phyloP scores from a whole-genome alignment of 1,140 invertebrate genomes.

The Drosophila pseudoananassae region DNA sequence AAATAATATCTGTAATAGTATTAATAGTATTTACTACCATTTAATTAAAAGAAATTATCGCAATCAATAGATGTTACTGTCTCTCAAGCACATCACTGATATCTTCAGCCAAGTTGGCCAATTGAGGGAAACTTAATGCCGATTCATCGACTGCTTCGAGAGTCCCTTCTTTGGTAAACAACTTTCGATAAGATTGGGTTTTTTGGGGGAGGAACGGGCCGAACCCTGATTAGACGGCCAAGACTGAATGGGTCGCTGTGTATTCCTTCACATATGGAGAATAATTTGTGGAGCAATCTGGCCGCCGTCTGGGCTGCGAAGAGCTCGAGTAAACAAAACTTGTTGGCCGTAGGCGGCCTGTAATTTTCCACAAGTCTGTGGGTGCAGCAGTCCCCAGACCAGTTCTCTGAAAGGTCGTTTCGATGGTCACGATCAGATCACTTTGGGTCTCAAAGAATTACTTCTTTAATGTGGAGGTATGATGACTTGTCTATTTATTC shows the following conservation, averaged over 20 bases:
- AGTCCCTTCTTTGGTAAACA: constrained; percentile 27
- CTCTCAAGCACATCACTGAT: constrained; percentile 35
- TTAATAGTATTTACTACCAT: neutral
- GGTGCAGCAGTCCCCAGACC: constrained; percentile 53
- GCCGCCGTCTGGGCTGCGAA: constrained; percentile 17
- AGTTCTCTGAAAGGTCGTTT: constrained; percentile 68
- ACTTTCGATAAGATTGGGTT: constrained; percentile 63
- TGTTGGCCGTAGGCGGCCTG: constrained; percentile 29
- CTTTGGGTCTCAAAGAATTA: neutral
- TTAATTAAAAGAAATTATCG: constrained; percentile 1
- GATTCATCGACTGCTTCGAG: constrained; percentile 10
- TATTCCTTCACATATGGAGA: constrained; percentile 31
- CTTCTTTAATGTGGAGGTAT: neutral
- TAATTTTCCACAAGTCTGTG: constrained; percentile 71
- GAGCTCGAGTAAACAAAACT: constrained; percentile 50
- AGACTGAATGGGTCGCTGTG: constrained; percentile 24
- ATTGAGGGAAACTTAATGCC: constrained; percentile 41
- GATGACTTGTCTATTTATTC: no score
- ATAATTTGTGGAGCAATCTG: constrained; percentile 30
- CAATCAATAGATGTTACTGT: neutral
- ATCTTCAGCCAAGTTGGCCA: constrained; percentile 39
- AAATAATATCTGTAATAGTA: no score
- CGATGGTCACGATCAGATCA: constrained; percentile 36
- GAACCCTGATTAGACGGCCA: constrained; percentile 45
- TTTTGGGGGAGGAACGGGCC: neutral